Evolutionary conservation across 2,888 invertebrate species (phyloP), one percentile per base, ranked within the genome.

Genomic region (Penaeus monodon): DNA sequence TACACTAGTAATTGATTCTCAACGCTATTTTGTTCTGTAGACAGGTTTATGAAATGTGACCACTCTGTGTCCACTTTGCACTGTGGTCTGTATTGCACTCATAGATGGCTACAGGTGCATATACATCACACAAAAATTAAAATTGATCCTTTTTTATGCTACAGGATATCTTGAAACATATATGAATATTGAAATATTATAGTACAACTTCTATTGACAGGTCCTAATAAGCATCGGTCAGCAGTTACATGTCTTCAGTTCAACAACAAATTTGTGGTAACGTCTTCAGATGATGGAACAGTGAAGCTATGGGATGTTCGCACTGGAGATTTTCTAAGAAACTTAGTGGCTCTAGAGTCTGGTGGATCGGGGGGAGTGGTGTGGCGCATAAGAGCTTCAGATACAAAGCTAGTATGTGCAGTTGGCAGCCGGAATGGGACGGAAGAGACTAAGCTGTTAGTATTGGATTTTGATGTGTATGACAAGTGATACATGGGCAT

Each of bases 231-330:
- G 92, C 99, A 99, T 93, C 97, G 97, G 92, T 99, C 99, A 89
- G 99, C 99, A 82, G 99, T 99, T 86, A 99, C 99, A 73, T 99
- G 99, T 93, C 95, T 99, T 91, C 99, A 99, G 93, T 98, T 99
- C 91, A 98, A 98, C 93, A 96, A 96, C 92, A 96, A 97, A 90
- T 98, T 99, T 94, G 99, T 99, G 91, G 98, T 99, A 91, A 99
- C 99, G 44, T 99, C 99, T 24, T 99, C 99, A 2, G 99, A 99
- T 92, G 99, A 99, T 93, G 99, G 99, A 85, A 99, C 99, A 2
- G 99, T 99, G 29, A 99, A 99, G 93, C 94, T 99, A 88, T 99
- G 99, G 99, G 99, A 99, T 93, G 96, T 99, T 78, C 96, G 96
- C 92, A 98, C 98, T 84, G 98, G 97, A 89, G 97, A 98, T 92